Base-by-base conservation (phyloP, 2,797 vertebrate species). In the Muscicapa comitata region DNA sequence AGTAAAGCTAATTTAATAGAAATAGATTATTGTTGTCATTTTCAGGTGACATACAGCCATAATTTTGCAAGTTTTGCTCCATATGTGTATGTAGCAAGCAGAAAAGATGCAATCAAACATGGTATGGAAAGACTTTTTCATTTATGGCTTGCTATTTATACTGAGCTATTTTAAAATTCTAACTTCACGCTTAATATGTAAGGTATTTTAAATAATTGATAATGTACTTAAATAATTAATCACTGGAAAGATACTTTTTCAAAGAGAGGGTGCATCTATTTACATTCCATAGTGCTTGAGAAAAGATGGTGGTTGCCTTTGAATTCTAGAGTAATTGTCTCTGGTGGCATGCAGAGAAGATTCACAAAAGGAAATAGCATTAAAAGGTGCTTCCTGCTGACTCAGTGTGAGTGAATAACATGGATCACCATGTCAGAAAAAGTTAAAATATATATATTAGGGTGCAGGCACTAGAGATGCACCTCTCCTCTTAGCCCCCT, bases 181-280 rank as follows among this genome's bases (percentile, higher is more conserved):
- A 89, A 91, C 77, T 73, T 70, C 74, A 90, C 91, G 29, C 29
- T 81, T 95, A 88, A 90, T 87, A 86, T 75, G 70, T 83, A 92
- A 94, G 77, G 37, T 89, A 81, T 89, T 91, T 94, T 96, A 86
- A 97, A 97, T 97, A 96, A 96, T 97, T 96, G 28, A 96, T 94
- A 83, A 70, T 20, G 28, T 50, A 45, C 55, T 77, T 97, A 88
- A 97, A 97, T 96, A 96, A 95, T 95, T 95, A 77, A 96, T 95
- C 77, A 76, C 42, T 89, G n/a, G 78, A 88, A 94, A 92, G 61
- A 90, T 74, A 59, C 17, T 87, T 89, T 93, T 86, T 92, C 75
- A 89, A 59, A 66, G 70, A 75, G 35, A 58, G 17, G 4, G n/a
- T 95, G 71, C 68, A 72, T 75, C 62, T 95, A 79, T 80, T 96